A percentile compares a stretch with the other conserved stretches of the same genome.
phyloP scores from a whole-genome alignment of 2,113 vertebrate species.

The Irena cyanogastra region DNA sequence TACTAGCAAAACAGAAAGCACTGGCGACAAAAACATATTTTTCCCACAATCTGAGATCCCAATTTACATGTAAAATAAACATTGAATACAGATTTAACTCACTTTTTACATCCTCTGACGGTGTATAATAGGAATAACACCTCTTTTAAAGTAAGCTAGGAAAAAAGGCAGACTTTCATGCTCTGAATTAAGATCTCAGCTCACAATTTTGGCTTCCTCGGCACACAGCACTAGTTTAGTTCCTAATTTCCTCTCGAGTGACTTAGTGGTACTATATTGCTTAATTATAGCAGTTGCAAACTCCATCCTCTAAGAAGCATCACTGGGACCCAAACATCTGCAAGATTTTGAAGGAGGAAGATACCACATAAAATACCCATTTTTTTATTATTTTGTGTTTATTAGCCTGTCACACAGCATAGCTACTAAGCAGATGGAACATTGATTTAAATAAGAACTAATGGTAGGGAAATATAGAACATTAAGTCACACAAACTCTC shows the following conservation, averaged over 20 bases:
- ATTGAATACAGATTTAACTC: slow-evolving; percentile 65
- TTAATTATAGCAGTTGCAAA: slow-evolving; percentile 79
- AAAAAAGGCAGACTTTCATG: slow-evolving; percentile 58
- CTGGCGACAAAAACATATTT: slow-evolving; percentile 58
- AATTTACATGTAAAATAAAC: slow-evolving; percentile 64
- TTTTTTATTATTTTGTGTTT: slow-evolving; percentile 71
- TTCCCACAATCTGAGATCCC: slow-evolving; percentile 63
- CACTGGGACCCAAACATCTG: slow-evolving; percentile 78
- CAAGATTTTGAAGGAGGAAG: slow-evolving; percentile 66
- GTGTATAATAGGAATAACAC: slow-evolving; percentile 62
- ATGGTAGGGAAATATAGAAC: slow-evolving; percentile 46
- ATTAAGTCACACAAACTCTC: slow-evolving; percentile 37
- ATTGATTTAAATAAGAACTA: slow-evolving; percentile 55
- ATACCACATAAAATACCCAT: slow-evolving; percentile 66
- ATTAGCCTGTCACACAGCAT: slow-evolving; percentile 55
- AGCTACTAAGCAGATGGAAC: slow-evolving; percentile 58
- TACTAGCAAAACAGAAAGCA: slow-evolving; percentile 62
- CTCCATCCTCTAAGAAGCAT: slow-evolving; percentile 72
- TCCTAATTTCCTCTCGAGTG: slow-evolving; percentile 81
- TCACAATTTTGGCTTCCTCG: slow-evolving; percentile 72
- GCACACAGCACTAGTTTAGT: slow-evolving; percentile 74
- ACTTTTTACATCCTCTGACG: slow-evolving; percentile 47
- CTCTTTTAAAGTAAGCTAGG: slow-evolving; percentile 63
- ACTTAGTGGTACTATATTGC: slow-evolving; percentile 76
- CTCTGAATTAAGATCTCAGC: slow-evolving; percentile 73